phyloP scores from a whole-genome alignment of 2,888 invertebrate genomes.

The Capitulum mitella region DNA sequence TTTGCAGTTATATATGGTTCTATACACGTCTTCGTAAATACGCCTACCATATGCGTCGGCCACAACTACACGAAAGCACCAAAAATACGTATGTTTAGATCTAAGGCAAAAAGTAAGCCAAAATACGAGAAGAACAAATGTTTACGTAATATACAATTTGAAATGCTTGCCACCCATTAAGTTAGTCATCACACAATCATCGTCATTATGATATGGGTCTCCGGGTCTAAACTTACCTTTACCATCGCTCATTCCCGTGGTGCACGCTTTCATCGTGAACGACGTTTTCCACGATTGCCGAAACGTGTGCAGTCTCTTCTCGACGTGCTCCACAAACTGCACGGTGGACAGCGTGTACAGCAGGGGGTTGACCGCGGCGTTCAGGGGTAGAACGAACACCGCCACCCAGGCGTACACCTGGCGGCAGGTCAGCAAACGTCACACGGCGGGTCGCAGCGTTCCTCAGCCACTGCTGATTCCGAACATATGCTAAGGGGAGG shows the following conservation, averaged over 20 bases:
- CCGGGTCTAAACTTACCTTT: not conserved
- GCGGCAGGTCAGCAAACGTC: not conserved
- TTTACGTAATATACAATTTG: not conserved
- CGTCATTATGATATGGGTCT: not conserved
- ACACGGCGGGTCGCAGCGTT: not conserved
- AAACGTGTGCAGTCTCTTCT: conserved; percentile 31
- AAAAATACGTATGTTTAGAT: not conserved
- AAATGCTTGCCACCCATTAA: not conserved
- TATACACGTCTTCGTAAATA: not conserved
- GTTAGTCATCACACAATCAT: not conserved
- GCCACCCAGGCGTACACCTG: conserved; percentile 49
- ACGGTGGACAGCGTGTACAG: conserved; percentile 47
- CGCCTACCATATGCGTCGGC: not conserved
- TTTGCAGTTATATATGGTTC: not conserved
- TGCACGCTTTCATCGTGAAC: conserved; percentile 32
- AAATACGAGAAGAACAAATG: not conserved
- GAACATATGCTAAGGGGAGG: no score
- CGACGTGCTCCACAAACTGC: conserved; percentile 39
- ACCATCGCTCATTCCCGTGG: not conserved
- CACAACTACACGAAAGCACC: not conserved
- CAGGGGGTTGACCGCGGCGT: conserved; percentile 50
- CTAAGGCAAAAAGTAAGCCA: not conserved
- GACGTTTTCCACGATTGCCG: conserved; percentile 37
- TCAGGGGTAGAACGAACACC: conserved; percentile 49
- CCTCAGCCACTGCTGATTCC: no score